Evolutionary conservation across 2,797 vertebrate species (phyloP), one percentile per base, ranked within the genome.

Genomic region (Xenops minutus): DNA sequence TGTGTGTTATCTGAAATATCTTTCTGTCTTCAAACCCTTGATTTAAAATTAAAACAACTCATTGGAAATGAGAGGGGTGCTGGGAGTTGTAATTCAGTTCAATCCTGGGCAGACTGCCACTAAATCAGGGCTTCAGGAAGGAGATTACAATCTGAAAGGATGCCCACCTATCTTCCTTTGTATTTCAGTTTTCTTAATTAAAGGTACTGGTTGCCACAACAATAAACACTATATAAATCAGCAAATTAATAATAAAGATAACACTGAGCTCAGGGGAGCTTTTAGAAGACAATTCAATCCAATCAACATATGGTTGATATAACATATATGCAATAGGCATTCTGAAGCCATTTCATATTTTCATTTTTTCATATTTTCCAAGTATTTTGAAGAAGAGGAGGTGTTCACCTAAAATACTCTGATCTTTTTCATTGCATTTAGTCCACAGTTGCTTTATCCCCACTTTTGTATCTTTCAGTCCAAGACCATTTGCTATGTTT

Each of bases 51-150:
- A 88, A 93, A 96, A 89, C 61, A 91, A 88, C 54, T 87, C 54
- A 37, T 48, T 88, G 69, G 37, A 92, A 93, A 58, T 30, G 27
- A 91, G 77, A 81, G 43, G 12, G 54, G 34, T 89, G 71, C 68
- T 85, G 91, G 77, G 94, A 97, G 41, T 26, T 85, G 39, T 93
- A 95, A 97, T 94, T 96, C 74, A 64, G 34, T 85, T 89, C 34
- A 66, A 3, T 82, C 52, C 92, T 95, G 91, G 91, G 92, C 89
- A 95, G 75, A 75, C 46, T 95, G 94, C 83, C 95, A 93, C 74
- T 87, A 75, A 75, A 75, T 88, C n/a, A 68, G 76, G 43, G 64
- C 95, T 94, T 84, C 68, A 94, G 87, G 89, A 97, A 94, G 85
- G 12, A 88, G 71, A 88, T 85, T 89, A 62, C 55, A 44, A 77